Percentiles rank a stretch among this genome's conserved stretches.
Evolutionary conservation across 2,113 vertebrate species (phyloP).

Genomic region (Trogon melanurus): DNA sequence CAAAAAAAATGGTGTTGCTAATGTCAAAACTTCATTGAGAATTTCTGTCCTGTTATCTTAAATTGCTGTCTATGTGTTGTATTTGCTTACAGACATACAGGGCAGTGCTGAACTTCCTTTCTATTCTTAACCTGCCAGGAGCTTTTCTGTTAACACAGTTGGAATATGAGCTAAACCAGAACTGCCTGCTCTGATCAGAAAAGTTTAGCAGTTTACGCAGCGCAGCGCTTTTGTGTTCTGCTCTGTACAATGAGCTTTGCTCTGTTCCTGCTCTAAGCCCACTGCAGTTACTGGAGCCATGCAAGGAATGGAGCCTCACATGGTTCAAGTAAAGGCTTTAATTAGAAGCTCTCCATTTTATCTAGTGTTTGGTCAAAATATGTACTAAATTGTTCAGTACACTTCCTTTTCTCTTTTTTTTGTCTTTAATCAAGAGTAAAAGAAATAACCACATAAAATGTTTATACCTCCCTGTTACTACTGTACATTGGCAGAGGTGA

Average conservation of each 20-base stretch:
- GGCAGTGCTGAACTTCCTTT: neutral
- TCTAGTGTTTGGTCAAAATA: neutral
- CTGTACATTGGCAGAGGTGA: neutral
- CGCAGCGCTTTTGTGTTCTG: neutral
- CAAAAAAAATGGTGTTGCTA: neutral
- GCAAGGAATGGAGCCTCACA: neutral
- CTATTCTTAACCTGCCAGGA: neutral
- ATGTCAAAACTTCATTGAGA: neutral
- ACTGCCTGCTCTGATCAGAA: neutral
- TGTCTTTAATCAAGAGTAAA: neutral
- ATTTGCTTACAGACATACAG: constrained; percentile 16
- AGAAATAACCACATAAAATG: neutral
- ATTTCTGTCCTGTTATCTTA: neutral
- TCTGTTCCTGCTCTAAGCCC: neutral
- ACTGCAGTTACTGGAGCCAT: neutral
- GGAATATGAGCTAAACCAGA: neutral
- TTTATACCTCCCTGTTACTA: neutral
- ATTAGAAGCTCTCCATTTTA: neutral
- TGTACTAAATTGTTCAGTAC: neutral
- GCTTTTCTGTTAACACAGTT: neutral
- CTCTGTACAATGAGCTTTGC: neutral
- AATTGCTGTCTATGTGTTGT: neutral
- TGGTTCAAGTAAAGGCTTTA: neutral
- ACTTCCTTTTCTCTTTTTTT: no score
- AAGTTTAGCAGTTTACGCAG: neutral